Percentiles rank a stretch among this genome's conserved stretches.
Evolutionary conservation across 2,797 vertebrate genomes (phyloP).

Genomic region (Chloroceryle amazona): DNA sequence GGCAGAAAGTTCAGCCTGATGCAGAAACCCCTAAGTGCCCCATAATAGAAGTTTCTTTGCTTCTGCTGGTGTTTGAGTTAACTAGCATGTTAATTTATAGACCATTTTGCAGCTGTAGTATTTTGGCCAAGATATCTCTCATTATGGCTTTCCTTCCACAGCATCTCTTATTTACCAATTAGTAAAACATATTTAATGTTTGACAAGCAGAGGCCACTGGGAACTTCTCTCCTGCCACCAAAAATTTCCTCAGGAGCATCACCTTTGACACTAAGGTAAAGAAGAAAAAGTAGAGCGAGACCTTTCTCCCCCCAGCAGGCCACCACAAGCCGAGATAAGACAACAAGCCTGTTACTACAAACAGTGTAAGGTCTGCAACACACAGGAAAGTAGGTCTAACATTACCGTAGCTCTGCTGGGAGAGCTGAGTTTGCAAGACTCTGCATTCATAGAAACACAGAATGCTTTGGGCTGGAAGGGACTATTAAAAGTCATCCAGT

Average conservation of each 20-base stretch:
- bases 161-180: constrained; percentile 36
- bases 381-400: rapidly evolving
- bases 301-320: not conserved
- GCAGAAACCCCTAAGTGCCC: constrained; percentile 39
- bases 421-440: rapidly evolving
- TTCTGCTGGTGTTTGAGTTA: constrained; percentile 42
- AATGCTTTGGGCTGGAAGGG: not conserved
- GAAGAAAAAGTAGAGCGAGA: not conserved
- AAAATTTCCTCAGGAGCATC: not conserved
- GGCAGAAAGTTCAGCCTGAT: constrained; percentile 60
- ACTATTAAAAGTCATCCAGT: not conserved
- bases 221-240: not conserved
- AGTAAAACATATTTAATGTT: not conserved
- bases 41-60: constrained; percentile 13
- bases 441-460: not conserved
- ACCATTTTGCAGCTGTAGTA: not conserved
- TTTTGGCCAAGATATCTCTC: constrained; percentile 3
- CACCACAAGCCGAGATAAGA: not conserved
- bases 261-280: not conserved
- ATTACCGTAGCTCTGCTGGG: not conserved
- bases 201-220: not conserved
- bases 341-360: not conserved
- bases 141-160: not conserved
- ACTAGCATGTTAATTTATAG: constrained; percentile 42
- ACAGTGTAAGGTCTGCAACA: not conserved